A percentile compares a stretch with the other conserved stretches of the same genome.
phyloP scores from a whole-genome alignment of 2,888 invertebrate genomes.

The Synergus itoensis region DNA sequence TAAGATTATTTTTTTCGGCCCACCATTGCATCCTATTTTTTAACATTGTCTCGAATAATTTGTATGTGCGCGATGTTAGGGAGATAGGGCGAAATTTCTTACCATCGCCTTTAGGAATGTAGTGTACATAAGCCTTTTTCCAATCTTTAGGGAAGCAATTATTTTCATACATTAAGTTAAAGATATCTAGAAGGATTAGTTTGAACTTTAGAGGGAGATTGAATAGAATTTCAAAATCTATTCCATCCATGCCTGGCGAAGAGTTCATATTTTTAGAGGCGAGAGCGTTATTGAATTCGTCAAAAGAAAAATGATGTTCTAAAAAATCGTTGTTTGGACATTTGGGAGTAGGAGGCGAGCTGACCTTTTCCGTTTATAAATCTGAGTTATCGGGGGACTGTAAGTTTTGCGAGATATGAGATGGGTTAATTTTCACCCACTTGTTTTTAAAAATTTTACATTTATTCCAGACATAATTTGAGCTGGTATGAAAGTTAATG shows the following conservation, averaged over 20 bases:
- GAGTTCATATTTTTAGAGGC: too few relatives aligned
- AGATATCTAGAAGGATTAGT: too few relatives aligned
- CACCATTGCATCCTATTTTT: constrained; percentile 43
- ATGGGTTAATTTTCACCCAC: constrained; percentile 34
- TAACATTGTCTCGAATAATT: constrained; percentile 43
- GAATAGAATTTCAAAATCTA: too few relatives aligned
- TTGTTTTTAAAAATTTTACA: constrained; percentile 48
- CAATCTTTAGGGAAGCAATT: not conserved
- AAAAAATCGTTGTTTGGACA: too few relatives aligned
- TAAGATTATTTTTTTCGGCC: constrained; percentile 34
- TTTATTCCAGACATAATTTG: constrained; percentile 47
- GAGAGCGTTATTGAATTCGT: too few relatives aligned
- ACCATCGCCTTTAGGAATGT: constrained; percentile 32
- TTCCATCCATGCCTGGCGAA: too few relatives aligned
- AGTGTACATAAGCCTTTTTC: constrained; percentile 34
- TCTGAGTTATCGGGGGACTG: not conserved
- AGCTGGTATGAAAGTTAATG: too few relatives aligned
- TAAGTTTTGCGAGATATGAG: not conserved
- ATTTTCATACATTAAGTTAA: not conserved
- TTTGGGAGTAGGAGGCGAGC: too few relatives aligned
- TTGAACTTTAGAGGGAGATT: too few relatives aligned
- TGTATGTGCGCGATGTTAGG: constrained; percentile 1
- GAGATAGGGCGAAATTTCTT: constrained; percentile 33
- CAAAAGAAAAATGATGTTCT: too few relatives aligned
- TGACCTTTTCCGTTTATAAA: too few relatives aligned